Evolutionary conservation across 2,797 vertebrate genomes (phyloP).

Genomic region (Notolabrus celidotus): DNA sequence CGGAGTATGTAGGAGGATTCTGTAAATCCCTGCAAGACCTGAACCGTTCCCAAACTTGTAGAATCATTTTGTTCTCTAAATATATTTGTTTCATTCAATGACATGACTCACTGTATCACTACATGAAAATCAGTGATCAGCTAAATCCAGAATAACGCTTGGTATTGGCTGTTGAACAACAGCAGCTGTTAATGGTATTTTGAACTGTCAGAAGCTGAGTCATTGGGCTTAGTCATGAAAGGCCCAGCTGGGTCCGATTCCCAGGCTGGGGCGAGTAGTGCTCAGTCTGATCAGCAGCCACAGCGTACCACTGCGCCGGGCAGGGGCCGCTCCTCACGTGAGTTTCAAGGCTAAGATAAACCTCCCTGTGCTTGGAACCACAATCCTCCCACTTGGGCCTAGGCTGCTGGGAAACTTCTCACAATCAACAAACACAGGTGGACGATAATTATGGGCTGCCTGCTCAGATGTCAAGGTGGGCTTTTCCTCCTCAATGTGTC

Average conservation of each 20-base stretch:
- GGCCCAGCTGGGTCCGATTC: constrained; percentile 67
- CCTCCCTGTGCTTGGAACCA: constrained; percentile 76
- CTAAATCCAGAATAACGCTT: constrained; percentile 20
- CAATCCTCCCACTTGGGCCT: constrained; percentile 79
- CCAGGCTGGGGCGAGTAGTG: constrained; percentile 61
- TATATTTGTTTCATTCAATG: constrained; percentile 9
- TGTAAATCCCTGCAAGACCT: not conserved
- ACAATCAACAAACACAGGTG: constrained; percentile 87
- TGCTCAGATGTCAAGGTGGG: constrained; percentile 79
- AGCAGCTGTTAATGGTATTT: constrained; percentile 45
- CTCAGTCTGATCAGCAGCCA: constrained; percentile 73
- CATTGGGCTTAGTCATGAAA: constrained; percentile 51
- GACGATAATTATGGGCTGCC: constrained; percentile 84
- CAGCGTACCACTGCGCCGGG: constrained; percentile 67
- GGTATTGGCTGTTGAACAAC: constrained; percentile 29
- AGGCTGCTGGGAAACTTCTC: constrained; percentile 82
- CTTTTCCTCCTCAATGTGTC: constrained; percentile 72
- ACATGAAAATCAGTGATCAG: constrained; percentile 38
- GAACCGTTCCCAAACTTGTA: not conserved
- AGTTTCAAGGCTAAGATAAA: constrained; percentile 87
- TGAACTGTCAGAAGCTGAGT: constrained; percentile 47
- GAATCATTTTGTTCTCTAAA: not conserved
- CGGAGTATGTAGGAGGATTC: not conserved
- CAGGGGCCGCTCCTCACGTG: constrained; percentile 73
- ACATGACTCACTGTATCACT: constrained; percentile 22